A percentile compares a stretch with the other conserved stretches of the same genome.
phyloP scores from a whole-genome alignment of 1,140 invertebrate species.

The Pogonomyrmex californicus region DNA sequence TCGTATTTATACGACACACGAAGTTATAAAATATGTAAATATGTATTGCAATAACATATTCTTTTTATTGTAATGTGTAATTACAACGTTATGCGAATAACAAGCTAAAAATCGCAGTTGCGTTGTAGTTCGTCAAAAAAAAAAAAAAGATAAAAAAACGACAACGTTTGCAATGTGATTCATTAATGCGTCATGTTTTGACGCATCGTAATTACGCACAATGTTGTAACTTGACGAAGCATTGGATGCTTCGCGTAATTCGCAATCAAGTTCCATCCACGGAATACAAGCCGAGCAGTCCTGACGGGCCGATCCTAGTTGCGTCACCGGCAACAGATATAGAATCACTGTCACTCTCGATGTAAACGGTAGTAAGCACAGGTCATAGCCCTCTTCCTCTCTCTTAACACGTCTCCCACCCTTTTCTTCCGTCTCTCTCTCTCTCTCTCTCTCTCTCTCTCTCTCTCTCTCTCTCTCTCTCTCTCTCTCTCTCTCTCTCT shows the following conservation, averaged over 20 bases:
- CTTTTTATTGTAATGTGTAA: neutral
- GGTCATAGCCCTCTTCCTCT: slow-evolving; percentile 70
- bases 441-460: too few relatives aligned
- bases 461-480: too few relatives aligned
- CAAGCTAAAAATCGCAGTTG: neutral
- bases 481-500: too few relatives aligned
- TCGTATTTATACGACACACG: neutral
- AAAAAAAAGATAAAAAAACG: neutral
- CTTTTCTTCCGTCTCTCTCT: neutral
- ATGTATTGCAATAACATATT: neutral
- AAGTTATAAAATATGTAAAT: neutral
- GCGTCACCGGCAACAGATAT: slow-evolving; percentile 72
- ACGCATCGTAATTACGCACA: slow-evolving; percentile 18
- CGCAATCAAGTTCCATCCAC: slow-evolving; percentile 57
- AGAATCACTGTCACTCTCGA: slow-evolving; percentile 76
- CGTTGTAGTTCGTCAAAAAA: neutral
- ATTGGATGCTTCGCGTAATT: slow-evolving; percentile 16
- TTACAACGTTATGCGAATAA: too few relatives aligned
- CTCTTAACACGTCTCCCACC: slow-evolving; percentile 36
- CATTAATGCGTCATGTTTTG: slow-evolving; percentile 15
- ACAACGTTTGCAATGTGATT: slow-evolving; percentile 17
- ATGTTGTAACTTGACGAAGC: slow-evolving; percentile 26
- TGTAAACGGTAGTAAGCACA: slow-evolving; percentile 69
- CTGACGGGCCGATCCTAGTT: slow-evolving; percentile 69
- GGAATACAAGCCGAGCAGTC: slow-evolving; percentile 62